A percentile compares a stretch with the other conserved stretches of the same genome.
Evolutionary conservation across 2,113 vertebrate species (phyloP).

Genomic region (Coregonus clupeaformis): DNA sequence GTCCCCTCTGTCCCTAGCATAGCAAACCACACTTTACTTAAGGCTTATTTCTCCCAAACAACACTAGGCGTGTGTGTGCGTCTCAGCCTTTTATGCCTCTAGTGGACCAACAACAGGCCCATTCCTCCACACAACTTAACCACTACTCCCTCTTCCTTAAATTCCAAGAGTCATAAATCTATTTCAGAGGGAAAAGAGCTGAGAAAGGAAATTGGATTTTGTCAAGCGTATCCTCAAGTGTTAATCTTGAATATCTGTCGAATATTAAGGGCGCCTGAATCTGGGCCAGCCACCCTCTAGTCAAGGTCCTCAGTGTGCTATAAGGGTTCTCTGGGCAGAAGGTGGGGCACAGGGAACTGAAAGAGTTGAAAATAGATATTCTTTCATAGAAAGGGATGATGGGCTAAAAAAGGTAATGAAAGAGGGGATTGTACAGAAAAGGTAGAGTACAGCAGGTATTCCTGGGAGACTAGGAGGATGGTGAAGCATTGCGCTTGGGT

Average conservation of each 20-base stretch:
- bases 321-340: conserved; percentile 33
- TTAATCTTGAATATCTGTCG: conserved; percentile 75
- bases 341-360: conserved; percentile 17
- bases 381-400: neutral
- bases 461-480: neutral
- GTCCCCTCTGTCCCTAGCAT: no score
- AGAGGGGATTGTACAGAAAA: neutral
- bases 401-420: neutral
- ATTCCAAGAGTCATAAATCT: conserved; percentile 57
- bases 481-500: neutral
- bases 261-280: conserved; percentile 65
- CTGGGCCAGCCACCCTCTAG: conserved; percentile 22
- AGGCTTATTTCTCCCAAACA: neutral
- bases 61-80: neutral
- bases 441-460: neutral
- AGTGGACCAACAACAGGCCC: neutral
- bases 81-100: neutral
- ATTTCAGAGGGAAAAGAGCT: conserved; percentile 43
- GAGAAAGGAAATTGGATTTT: conserved; percentile 76
- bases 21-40: neutral
- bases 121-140: conserved; percentile 1
- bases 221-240: conserved; percentile 69
- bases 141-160: conserved; percentile 16
- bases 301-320: conserved; percentile 21
- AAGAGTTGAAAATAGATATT: conserved; percentile 14